Evolutionary conservation across 2,113 vertebrate species (phyloP), one percentile per base, ranked within the genome.

Genomic region (Paralichthys olivaceus): DNA sequence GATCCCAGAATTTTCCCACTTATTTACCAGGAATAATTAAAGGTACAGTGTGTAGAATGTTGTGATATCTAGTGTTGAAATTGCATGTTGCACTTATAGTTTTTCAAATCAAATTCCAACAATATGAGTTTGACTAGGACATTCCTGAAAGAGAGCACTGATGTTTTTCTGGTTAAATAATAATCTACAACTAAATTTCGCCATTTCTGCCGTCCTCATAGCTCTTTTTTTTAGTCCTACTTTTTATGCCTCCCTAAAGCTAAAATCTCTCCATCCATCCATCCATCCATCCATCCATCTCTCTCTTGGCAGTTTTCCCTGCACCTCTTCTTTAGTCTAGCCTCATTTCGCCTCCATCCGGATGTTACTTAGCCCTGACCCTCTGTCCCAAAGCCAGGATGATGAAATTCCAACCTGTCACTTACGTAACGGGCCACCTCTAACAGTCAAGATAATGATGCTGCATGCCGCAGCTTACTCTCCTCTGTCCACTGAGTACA

Each of bases 331-430:
- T 14, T 71, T 71, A 61, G 26, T 64, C 55, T 72, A 71, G 64
- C 54, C 68, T 86, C 64, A 37, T 54, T 77, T 65, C 17, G 26
- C 11, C 64, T 71, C 61, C n/a, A 19, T 71, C 75, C 37, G 68
- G 77, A 87, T 67, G 67, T 71, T 25, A 34, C 77, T 70, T 77
- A 26, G 55, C 65, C 23, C 73, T 63, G 75, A 77, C 72, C 66
- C 58, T 43, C 53, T 1, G 58, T 68, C 73, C 75, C 57, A 58
- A 58, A 72, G 53, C 67, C 77, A 80, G 72, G 49, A 23, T 81
- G 69, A 86, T 77, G 62, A 84, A 84, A 86, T 57, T 55, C 40
- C 84, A 80, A 79, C 80, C 83, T 79, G 83, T 73, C 79, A 54
- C 63, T 92, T 91, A 74, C 40, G 55, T 90, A 90, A 92, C 62